These are phyloP conservation scores for Tarsius wallacei DNA, from an alignment of 2,797 vertebrate species.

Conservation along the genomic window DNA sequence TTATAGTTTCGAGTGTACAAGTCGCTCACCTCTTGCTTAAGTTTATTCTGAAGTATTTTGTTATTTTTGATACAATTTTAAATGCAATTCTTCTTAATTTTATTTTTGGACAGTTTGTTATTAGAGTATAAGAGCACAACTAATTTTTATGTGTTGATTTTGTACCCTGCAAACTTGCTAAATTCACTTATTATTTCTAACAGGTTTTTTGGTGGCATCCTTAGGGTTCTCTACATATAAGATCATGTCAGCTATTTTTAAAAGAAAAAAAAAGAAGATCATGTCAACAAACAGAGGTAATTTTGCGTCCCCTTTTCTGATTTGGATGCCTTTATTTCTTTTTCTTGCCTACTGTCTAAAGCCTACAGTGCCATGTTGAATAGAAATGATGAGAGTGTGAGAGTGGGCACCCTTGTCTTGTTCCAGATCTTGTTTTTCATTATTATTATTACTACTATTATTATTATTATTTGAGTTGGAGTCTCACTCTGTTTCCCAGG, in stretches of 20 bases:
- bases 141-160: neutral
- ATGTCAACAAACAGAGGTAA: neutral
- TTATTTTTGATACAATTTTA: neutral
- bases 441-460: neutral
- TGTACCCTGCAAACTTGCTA: neutral
- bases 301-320: neutral
- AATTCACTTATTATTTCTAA: constrained; percentile 8
- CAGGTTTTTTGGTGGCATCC: neutral
- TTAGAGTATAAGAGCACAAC: neutral
- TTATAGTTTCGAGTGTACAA: neutral
- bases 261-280: neutral
- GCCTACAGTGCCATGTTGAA: neutral
- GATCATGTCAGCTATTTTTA: neutral
- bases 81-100: neutral
- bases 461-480: too few species aligned
- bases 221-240: neutral
- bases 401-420: neutral
- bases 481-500: too few species aligned
- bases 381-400: neutral
- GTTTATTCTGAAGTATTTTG: neutral
- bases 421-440: neutral
- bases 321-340: neutral
- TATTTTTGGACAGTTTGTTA: neutral
- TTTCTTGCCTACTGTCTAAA: neutral
- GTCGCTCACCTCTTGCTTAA: neutral